Conservation (phyloP, 2,888 invertebrate species). For the Galeruca laticollis region DNA sequence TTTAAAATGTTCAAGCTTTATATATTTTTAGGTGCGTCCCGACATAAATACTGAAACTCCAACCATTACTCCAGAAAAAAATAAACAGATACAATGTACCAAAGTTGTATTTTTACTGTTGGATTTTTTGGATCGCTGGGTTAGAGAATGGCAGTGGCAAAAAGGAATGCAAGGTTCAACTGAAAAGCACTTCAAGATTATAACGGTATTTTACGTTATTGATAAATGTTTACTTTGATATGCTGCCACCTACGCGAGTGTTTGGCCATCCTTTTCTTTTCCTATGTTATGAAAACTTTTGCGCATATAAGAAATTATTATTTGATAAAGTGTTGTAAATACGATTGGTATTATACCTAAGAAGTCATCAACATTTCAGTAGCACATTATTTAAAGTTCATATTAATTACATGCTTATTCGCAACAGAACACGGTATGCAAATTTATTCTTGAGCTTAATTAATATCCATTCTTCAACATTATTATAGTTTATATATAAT, state of each 20-base stretch:
- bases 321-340: too few relatives aligned
- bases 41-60: constrained; percentile 44
- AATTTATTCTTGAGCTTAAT: too few relatives aligned
- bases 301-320: too few relatives aligned
- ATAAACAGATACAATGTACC: constrained; percentile 71
- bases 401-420: too few relatives aligned
- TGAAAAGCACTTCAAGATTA: constrained; percentile 56
- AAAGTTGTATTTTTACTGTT: constrained; percentile 79
- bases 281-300: not conserved
- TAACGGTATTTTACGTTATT: constrained; percentile 21
- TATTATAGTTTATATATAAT: constrained; percentile 9
- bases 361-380: too few relatives aligned
- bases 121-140: constrained; percentile 83
- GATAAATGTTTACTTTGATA: constrained; percentile 4
- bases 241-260: too few relatives aligned
- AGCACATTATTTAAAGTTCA: too few relatives aligned
- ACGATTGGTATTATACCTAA: too few relatives aligned
- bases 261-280: not conserved
- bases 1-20: not conserved
- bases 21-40: constrained; percentile 50
- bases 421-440: too few relatives aligned
- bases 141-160: constrained; percentile 72
- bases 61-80: constrained; percentile 52
- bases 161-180: constrained; percentile 53
- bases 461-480: too few relatives aligned